A percentile compares a stretch with the other conserved stretches of the same genome.
phyloP scores from a whole-genome alignment of 2,888 invertebrate species.

The Hemaris fuciformis region DNA sequence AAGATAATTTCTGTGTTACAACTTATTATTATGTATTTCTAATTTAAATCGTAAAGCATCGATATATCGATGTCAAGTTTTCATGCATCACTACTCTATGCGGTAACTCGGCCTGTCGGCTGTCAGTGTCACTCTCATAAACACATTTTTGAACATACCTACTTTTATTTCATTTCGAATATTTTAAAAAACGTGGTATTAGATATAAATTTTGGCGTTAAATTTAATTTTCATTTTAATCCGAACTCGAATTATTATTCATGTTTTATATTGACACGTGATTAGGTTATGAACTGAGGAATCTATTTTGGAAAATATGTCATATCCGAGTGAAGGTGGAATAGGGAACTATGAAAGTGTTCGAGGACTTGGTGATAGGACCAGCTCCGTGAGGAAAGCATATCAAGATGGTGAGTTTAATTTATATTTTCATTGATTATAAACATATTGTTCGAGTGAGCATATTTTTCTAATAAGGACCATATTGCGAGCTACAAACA shows the following conservation, averaged over 20 bases:
- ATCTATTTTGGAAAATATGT: slow-evolving; percentile 51
- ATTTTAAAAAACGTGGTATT: not conserved
- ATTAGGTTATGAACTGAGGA: slow-evolving; percentile 49
- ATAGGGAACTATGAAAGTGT: slow-evolving; percentile 41
- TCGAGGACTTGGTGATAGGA: slow-evolving; percentile 36
- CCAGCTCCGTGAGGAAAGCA: slow-evolving; percentile 51
- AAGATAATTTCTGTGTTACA: no score
- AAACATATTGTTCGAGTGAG: not conserved
- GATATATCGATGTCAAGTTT: not conserved
- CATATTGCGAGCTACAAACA: not conserved
- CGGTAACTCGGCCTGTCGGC: not conserved
- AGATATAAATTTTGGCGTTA: no score
- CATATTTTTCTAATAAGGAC: not conserved
- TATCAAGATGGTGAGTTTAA: slow-evolving; percentile 58
- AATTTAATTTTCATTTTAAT: not conserved
- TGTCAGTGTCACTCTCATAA: not conserved
- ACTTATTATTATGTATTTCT: no score
- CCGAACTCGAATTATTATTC: not conserved
- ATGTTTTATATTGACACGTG: slow-evolving; percentile 17
- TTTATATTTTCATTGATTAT: slow-evolving; percentile 10
- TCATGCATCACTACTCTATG: not conserved
- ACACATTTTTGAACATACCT: not conserved
- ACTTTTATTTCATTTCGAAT: not conserved
- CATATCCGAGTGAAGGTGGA: slow-evolving; percentile 55
- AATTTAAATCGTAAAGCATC: not conserved